A percentile compares a stretch with the other conserved stretches of the same genome.
Conservation (phyloP, 1,140 invertebrate species). For the Antheraea mylitta region DNA sequence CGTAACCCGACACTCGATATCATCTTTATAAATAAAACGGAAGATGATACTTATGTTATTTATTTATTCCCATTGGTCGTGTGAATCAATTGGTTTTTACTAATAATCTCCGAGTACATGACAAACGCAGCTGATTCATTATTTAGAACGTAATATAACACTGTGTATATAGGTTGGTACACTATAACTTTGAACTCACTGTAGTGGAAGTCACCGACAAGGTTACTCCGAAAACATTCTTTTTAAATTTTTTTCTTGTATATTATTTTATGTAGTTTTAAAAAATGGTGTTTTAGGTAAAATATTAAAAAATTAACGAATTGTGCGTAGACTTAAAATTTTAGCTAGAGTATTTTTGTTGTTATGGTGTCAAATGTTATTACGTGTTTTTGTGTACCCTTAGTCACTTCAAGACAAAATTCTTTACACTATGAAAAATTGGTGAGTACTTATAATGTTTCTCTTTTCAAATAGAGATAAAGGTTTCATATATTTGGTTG, state of each 20-base stretch:
- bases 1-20: background rate
- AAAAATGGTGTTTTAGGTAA: too few species aligned
- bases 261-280: too few species aligned
- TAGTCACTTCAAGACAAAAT: background rate
- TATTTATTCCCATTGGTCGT: background rate
- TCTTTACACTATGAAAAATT: background rate
- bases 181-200: background rate
- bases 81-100: constrained; percentile 2
- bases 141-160: background rate
- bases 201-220: background rate
- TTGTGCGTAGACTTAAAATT: background rate
- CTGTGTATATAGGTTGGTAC: background rate
- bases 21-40: background rate
- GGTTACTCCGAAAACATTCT: background rate
- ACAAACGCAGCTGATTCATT: background rate
- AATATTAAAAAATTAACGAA: too few species aligned
- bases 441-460: background rate
- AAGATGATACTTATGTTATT: background rate
- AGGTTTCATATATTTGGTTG: background rate
- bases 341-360: background rate
- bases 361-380: background rate
- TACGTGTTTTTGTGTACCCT: background rate
- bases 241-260: too few species aligned
- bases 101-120: background rate
- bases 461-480: background rate